Conservation (phyloP, 1,140 invertebrate genomes). For the Rhynchophorus ferrugineus region DNA sequence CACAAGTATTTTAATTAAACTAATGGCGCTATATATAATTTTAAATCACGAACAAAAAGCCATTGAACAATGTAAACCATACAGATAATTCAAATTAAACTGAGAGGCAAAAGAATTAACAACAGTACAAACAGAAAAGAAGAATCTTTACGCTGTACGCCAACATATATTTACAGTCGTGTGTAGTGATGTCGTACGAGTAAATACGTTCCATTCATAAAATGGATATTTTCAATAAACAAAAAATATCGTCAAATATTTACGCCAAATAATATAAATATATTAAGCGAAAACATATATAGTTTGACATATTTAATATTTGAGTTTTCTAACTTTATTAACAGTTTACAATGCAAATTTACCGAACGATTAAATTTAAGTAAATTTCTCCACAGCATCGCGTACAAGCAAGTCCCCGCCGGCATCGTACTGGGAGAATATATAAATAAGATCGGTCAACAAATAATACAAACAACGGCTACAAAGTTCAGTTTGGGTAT, state of each 20-base stretch:
- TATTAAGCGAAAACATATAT: conserved; percentile 23
- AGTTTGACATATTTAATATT: conserved; percentile 22
- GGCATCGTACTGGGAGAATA: too few relatives aligned
- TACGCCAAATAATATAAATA: conserved; percentile 27
- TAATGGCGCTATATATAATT: too few relatives aligned
- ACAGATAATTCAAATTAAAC: too few relatives aligned
- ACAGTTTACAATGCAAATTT: conserved; percentile 33
- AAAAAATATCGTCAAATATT: conserved; percentile 27
- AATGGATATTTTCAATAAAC: conserved; percentile 17
- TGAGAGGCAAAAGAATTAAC: conserved; percentile 20
- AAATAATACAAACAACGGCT: conserved; percentile 29
- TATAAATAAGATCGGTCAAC: conserved; percentile 31
- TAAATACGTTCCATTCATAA: conserved; percentile 25
- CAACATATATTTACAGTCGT: conserved; percentile 23
- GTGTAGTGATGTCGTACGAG: conserved; percentile 20
- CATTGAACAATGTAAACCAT: too few relatives aligned
- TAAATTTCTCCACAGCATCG: too few relatives aligned
- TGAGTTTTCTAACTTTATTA: conserved; percentile 28
- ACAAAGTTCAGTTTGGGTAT: conserved; percentile 21
- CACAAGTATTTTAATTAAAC: too few relatives aligned
- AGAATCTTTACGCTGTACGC: conserved; percentile 14
- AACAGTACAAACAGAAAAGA: conserved; percentile 18
- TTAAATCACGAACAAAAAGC: too few relatives aligned
- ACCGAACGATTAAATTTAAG: conserved; percentile 29
- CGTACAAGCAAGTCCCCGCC: too few relatives aligned